Conservation (phyloP, 1,140 invertebrate genomes). For the Aphis craccivora region DNA sequence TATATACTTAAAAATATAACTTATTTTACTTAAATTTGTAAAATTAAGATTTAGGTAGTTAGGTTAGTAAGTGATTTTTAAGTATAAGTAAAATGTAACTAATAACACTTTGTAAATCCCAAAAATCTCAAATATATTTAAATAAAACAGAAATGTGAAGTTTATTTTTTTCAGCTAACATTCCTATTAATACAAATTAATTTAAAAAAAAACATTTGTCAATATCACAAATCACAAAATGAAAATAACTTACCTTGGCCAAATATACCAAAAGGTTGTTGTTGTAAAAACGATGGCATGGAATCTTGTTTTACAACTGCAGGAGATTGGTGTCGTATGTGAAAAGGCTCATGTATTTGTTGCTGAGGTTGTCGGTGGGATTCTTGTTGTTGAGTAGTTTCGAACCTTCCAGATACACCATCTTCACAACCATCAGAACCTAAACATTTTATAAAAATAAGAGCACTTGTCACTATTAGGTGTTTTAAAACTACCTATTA, state of each 20-base stretch:
- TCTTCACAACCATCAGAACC: slow-evolving; percentile 52
- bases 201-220: not conserved
- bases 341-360: slow-evolving; percentile 10
- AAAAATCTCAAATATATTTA: not conserved
- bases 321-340: slow-evolving; percentile 14
- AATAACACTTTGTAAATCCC: not conserved
- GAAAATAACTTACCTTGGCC: slow-evolving; percentile 15
- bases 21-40: not conserved
- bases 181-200: not conserved
- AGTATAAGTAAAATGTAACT: not conserved
- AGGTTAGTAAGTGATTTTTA: not conserved
- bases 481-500: not conserved
- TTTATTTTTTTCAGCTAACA: not conserved
- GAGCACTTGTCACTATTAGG: too few species aligned
- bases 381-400: slow-evolving; percentile 36
- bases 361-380: not conserved
- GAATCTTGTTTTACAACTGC: not conserved
- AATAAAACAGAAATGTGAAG: not conserved
- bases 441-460: not conserved
- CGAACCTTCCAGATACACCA: slow-evolving; percentile 13
- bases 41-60: not conserved
- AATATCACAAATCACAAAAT: not conserved
- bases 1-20: not conserved
- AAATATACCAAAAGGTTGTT: slow-evolving; percentile 45
- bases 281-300: slow-evolving; percentile 15